These are phyloP conservation scores for Saccostrea glomerata DNA, from an alignment of 1,140 invertebrate genomes.

Conservation along the genomic window DNA sequence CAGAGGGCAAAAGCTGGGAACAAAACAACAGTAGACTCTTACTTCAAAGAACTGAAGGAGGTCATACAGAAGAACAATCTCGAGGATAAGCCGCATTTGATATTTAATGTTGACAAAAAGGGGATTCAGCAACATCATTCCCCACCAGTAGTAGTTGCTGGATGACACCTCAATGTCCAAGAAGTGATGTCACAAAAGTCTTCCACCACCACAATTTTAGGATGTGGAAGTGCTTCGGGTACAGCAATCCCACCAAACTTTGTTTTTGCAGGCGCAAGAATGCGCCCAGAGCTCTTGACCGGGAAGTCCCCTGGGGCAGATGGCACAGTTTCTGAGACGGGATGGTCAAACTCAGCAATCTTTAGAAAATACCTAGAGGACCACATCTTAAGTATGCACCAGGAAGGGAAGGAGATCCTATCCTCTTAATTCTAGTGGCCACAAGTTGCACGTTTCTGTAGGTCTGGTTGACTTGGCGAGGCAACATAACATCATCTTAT, in stretches of 20 bases:
- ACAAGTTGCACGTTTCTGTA: constrained; percentile 30
- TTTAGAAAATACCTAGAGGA: constrained; percentile 42
- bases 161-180: too few species aligned
- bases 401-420: neutral
- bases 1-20: constrained; percentile 3
- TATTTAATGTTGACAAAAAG: too few species aligned
- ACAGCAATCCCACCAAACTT: constrained; percentile 74
- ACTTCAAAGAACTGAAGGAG: neutral
- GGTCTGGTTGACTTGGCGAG: constrained; percentile 41
- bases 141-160: too few species aligned
- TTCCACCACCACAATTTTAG: constrained; percentile 77
- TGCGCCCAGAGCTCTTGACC: constrained; percentile 65
- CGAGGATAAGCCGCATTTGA: neutral
- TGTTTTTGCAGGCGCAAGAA: constrained; percentile 75
- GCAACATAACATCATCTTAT: constrained; percentile 29
- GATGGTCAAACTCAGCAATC: constrained; percentile 48
- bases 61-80: neutral
- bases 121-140: too few species aligned
- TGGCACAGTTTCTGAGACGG: constrained; percentile 42
- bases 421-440: constrained; percentile 24
- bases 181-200: too few species aligned
- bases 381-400: constrained; percentile 52
- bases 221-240: constrained; percentile 75
- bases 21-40: neutral
- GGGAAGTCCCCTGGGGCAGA: constrained; percentile 2